phyloP scores from a whole-genome alignment of 2,888 invertebrate genomes.

The Melitaea athalia region DNA sequence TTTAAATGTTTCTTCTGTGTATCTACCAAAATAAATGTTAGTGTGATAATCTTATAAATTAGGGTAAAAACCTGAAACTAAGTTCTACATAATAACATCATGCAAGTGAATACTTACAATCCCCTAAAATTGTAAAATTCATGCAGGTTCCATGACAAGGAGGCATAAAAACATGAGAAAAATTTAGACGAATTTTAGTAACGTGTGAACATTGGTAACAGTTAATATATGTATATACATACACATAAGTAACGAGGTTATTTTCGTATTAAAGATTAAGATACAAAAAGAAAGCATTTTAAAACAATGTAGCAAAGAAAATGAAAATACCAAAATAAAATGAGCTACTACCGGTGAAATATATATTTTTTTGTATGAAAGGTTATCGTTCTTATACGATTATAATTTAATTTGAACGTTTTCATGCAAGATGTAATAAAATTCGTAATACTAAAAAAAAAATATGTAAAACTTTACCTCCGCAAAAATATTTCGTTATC shows the following conservation, averaged over 20 bases:
- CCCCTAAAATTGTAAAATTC: constrained; percentile 74
- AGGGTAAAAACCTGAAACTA: not conserved
- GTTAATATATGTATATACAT: not conserved
- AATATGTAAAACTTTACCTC: not conserved
- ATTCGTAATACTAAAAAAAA: not conserved
- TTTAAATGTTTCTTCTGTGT: too few relatives aligned
- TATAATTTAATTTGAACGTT: not conserved
- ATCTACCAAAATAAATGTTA: too few relatives aligned
- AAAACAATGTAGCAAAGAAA: not conserved
- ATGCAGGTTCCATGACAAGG: constrained; percentile 75
- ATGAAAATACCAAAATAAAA: too few relatives aligned
- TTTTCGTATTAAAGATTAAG: not conserved
- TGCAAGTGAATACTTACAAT: constrained; percentile 72
- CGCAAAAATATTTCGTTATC: not conserved
- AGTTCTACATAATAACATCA: constrained; percentile 25
- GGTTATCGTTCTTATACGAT: too few relatives aligned
- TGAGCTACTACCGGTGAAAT: too few relatives aligned
- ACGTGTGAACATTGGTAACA: not conserved
- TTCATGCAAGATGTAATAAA: not conserved
- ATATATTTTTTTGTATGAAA: too few relatives aligned
- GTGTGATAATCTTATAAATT: too few relatives aligned
- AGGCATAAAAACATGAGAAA: constrained; percentile 72
- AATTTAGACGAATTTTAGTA: constrained; percentile 33
- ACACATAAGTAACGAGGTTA: not conserved
- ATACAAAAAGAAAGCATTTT: not conserved